Percentiles rank a stretch among this genome's conserved stretches.
Evolutionary conservation across 2,888 invertebrate genomes (phyloP).

Genomic region (Deroplatys truncata): DNA sequence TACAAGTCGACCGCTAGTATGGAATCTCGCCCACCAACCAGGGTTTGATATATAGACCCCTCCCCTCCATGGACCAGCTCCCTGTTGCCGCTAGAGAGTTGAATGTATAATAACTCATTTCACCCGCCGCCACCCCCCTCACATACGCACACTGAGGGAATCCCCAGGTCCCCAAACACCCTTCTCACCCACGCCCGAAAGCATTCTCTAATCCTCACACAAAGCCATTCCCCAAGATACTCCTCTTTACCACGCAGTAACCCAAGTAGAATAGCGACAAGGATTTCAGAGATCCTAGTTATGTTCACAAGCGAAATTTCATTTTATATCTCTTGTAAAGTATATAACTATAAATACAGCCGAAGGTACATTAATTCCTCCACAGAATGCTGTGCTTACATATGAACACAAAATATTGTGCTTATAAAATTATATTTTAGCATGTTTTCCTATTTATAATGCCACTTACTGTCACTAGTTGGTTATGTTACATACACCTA

Average conservation of each 20-base stretch:
- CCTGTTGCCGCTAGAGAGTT: background rate
- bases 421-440: too few relatives aligned
- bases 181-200: background rate
- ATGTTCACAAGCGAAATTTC: background rate
- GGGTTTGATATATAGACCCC: background rate
- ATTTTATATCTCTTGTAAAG: background rate
- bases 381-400: too few relatives aligned
- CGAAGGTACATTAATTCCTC: too few relatives aligned
- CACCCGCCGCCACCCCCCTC: background rate
- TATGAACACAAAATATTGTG: too few relatives aligned
- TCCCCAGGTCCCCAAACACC: background rate
- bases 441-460: too few relatives aligned
- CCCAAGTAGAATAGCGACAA: background rate
- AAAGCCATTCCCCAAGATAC: background rate
- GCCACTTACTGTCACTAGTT: too few relatives aligned
- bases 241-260: background rate
- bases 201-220: background rate
- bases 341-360: background rate
- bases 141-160: background rate
- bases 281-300: background rate
- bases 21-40: background rate
- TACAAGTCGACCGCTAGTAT: background rate
- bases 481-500: too few relatives aligned
- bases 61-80: background rate
- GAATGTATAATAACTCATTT: background rate